Percentiles rank a stretch among this genome's conserved stretches.
Conservation (phyloP, 2,888 invertebrate species). For the Frankliniella fusca region DNA sequence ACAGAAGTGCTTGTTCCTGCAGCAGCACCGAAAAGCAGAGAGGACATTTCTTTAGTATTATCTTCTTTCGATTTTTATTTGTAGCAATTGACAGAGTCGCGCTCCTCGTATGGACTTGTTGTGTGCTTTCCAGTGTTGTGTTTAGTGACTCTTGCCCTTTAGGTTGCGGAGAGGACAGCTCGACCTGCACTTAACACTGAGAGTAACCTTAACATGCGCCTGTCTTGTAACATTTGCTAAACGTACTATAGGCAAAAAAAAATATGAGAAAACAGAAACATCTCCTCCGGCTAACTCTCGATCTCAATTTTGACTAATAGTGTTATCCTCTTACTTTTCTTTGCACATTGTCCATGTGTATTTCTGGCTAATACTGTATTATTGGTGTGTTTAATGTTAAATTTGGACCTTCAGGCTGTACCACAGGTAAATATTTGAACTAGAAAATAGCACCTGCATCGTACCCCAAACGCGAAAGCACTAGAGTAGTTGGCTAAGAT, state of each 20-base stretch:
- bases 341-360: conserved; percentile 8
- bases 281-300: too few relatives aligned
- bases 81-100: conserved; percentile 1
- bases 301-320: neutral
- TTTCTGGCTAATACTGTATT: conserved; percentile 26
- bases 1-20: neutral
- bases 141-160: neutral
- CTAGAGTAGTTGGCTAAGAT: conserved; percentile 7
- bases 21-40: neutral
- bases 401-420: conserved; percentile 26
- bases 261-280: too few relatives aligned
- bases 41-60: neutral
- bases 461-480: neutral
- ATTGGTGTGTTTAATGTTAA: conserved; percentile 25
- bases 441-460: conserved; percentile 21
- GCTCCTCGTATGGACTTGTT: neutral
- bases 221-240: too few relatives aligned
- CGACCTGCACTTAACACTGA: too few relatives aligned
- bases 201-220: too few relatives aligned
- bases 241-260: too few relatives aligned
- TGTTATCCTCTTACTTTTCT: conserved; percentile 7
- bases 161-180: neutral
- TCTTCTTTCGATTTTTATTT: conserved; percentile 14
- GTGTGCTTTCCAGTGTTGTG: neutral
- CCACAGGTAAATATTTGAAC: conserved; percentile 14